These are phyloP conservation scores for Gryon sp. DNA, from an alignment of 1,140 invertebrate genomes.

Conservation along the genomic window DNA sequence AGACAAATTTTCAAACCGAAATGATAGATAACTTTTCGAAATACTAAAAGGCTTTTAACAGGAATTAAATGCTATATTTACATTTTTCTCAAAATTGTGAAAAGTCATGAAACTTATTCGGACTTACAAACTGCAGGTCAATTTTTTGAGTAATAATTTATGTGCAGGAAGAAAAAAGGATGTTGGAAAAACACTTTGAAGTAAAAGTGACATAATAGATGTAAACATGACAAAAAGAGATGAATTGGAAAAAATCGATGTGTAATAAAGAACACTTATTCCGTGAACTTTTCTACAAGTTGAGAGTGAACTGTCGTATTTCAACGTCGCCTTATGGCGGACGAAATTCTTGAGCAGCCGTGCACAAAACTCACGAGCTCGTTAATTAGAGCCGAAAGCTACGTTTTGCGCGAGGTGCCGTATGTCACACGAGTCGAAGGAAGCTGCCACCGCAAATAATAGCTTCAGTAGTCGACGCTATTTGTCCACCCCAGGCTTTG, in stretches of 20 bases:
- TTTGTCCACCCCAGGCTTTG: conserved; percentile 32
- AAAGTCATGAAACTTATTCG: too few relatives aligned
- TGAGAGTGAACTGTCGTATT: conserved; percentile 52
- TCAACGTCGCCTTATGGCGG: conserved; percentile 53
- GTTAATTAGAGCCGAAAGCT: conserved; percentile 62
- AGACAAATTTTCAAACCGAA: too few relatives aligned
- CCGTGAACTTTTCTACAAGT: conserved; percentile 47
- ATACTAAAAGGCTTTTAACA: too few relatives aligned
- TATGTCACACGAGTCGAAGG: conserved; percentile 60
- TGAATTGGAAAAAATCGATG: conserved; percentile 39
- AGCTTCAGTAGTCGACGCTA: conserved; percentile 44
- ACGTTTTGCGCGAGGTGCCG: conserved; percentile 52
- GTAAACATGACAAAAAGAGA: conserved; percentile 39
- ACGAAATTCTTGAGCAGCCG: conserved; percentile 57
- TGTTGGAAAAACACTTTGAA: conserved; percentile 13
- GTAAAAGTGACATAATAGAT: conserved; percentile 6
- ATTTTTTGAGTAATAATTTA: too few relatives aligned
- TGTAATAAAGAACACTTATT: conserved; percentile 49
- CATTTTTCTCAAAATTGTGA: too few relatives aligned
- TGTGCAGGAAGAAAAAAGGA: not conserved
- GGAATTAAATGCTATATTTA: too few relatives aligned
- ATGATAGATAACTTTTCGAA: too few relatives aligned
- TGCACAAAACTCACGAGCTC: conserved; percentile 59
- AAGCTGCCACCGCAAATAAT: conserved; percentile 62
- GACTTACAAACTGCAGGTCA: too few relatives aligned